Percentiles rank a stretch among this genome's conserved stretches.
Conservation (phyloP, 2,797 vertebrate species). For the Neosilurus mollespiculum region DNA sequence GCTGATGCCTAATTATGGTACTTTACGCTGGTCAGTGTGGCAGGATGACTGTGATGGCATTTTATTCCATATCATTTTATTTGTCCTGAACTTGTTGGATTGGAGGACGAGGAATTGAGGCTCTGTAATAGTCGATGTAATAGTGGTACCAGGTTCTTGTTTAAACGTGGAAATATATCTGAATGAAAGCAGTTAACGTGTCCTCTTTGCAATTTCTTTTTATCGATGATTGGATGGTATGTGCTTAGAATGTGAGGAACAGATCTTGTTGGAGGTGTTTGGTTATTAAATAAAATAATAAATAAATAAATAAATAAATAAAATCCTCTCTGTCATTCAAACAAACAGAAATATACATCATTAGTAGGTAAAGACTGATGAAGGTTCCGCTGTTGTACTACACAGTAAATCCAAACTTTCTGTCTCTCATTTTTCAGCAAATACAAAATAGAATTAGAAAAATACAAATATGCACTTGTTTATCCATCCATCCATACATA, state of each 20-base stretch:
- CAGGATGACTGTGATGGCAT: background rate
- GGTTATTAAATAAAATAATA: background rate
- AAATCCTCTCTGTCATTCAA: background rate
- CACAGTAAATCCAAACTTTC: background rate
- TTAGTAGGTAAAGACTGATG: background rate
- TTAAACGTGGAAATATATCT: background rate
- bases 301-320: too few relatives aligned
- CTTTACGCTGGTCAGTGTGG: background rate
- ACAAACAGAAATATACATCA: background rate
- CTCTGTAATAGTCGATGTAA: background rate
- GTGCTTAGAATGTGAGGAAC: background rate
- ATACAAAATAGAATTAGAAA: background rate
- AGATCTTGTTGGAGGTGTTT: background rate
- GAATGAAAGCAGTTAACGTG: background rate
- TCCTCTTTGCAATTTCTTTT: background rate
- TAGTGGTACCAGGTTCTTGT: background rate
- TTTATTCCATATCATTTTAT: background rate
- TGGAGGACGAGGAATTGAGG: background rate
- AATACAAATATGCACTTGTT: too few relatives aligned
- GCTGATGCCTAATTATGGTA: background rate
- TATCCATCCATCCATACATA: too few relatives aligned
- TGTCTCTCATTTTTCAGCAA: background rate
- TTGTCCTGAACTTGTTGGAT: background rate
- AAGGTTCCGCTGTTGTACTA: too few relatives aligned
- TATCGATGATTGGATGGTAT: background rate